Percentiles rank a stretch among this genome's conserved stretches.
phyloP scores from a whole-genome alignment of 2,888 invertebrate genomes.

The Sinodicranocentrus sp. region DNA sequence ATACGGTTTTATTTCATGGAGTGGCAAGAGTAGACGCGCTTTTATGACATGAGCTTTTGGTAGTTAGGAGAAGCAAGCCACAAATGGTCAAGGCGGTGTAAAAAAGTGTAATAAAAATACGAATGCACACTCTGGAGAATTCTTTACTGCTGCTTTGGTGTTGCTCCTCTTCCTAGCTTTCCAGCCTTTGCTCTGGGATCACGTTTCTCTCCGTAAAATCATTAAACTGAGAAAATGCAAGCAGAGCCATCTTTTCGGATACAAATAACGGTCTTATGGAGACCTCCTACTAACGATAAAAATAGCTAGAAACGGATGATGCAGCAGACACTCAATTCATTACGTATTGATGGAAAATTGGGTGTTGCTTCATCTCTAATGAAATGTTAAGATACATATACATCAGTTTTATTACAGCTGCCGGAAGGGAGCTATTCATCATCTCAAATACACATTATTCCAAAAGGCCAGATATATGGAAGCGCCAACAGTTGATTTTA shows the following conservation, averaged over 20 bases:
- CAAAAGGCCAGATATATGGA: not conserved
- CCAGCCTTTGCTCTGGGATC: conserved; percentile 22
- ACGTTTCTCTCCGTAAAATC: conserved; percentile 7
- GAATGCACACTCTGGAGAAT: conserved; percentile 48
- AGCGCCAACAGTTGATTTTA: conserved; percentile 13
- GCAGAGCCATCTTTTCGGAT: not conserved
- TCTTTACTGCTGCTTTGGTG: conserved; percentile 24
- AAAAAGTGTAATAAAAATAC: conserved; percentile 44
- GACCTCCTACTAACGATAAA: conserved; percentile 21
- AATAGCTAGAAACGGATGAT: conserved; percentile 6
- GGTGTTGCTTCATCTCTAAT: conserved; percentile 35
- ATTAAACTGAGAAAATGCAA: conserved; percentile 34
- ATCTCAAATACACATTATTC: not conserved
- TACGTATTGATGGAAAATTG: conserved; percentile 41
- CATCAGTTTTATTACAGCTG: conserved; percentile 28
- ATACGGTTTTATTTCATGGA: conserved; percentile 17
- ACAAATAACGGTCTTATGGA: not conserved
- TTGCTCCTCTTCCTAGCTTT: conserved; percentile 11
- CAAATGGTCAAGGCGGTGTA: conserved; percentile 46
- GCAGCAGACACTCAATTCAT: conserved; percentile 26
- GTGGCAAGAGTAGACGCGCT: conserved; percentile 10
- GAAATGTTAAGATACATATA: conserved; percentile 41
- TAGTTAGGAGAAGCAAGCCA: not conserved
- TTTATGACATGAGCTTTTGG: not conserved
- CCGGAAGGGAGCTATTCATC: conserved; percentile 43